A percentile compares a stretch with the other conserved stretches of the same genome.
phyloP scores from a whole-genome alignment of 2,113 vertebrate species.

The Morone saxatilis region DNA sequence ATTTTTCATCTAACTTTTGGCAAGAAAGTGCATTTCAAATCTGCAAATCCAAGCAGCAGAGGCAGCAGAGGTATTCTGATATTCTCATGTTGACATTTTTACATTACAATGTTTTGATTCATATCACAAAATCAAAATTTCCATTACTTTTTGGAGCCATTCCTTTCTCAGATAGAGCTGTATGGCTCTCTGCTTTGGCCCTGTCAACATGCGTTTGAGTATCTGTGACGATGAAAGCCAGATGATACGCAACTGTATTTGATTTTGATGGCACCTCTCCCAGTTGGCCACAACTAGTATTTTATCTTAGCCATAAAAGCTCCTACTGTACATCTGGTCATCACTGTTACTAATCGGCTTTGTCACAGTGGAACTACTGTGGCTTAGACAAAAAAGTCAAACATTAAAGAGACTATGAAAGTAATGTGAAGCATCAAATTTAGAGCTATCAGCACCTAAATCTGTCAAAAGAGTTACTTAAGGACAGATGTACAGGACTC shows the following conservation, averaged over 20 bases:
- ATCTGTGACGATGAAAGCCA: constrained; percentile 22
- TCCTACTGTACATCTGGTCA: constrained; percentile 29
- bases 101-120: not conserved
- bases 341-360: constrained; percentile 27
- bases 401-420: constrained; percentile 28
- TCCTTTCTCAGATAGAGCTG: not conserved
- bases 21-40: not conserved
- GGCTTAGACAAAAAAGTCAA: constrained; percentile 34
- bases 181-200: not conserved
- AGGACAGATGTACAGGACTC: constrained; percentile 8
- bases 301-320: constrained; percentile 38
- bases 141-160: no score
- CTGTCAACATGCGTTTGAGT: constrained; percentile 14
- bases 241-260: constrained; percentile 10
- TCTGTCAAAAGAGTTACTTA: constrained; percentile 8
- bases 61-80: not conserved
- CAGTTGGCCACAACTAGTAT: not conserved
- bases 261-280: constrained; percentile 29
- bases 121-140: not conserved
- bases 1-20: not conserved
- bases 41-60: no score
- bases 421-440: constrained; percentile 17
- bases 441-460: constrained; percentile 24
- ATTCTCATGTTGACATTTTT: not conserved
- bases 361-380: not conserved